phyloP scores from a whole-genome alignment of 2,113 vertebrate species.

The Phalacrocorax pelagicus region DNA sequence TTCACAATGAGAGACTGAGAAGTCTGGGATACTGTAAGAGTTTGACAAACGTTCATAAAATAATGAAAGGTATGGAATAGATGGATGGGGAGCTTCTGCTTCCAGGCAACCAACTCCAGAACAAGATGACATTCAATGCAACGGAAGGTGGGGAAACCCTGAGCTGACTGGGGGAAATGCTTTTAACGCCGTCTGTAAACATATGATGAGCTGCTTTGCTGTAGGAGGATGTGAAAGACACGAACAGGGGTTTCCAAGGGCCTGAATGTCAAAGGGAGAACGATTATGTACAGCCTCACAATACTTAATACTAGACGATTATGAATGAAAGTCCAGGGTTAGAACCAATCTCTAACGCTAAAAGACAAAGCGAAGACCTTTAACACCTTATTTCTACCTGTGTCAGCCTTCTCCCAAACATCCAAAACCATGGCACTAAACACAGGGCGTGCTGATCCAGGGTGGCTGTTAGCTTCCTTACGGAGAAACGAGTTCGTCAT shows the following conservation, averaged over 20 bases:
- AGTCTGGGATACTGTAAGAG: not conserved
- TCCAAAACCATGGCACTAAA: not conserved
- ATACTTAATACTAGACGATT: not conserved
- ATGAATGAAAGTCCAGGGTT: not conserved
- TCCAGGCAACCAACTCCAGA: not conserved
- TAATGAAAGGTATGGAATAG: not conserved
- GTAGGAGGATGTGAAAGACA: not conserved
- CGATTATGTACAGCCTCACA: not conserved
- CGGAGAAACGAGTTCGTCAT: rapidly evolving
- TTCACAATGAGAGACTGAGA: not conserved
- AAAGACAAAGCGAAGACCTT: not conserved
- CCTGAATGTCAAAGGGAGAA: not conserved
- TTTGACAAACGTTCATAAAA: not conserved
- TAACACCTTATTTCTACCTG: not conserved
- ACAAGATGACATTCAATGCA: not conserved
- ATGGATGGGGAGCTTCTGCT: not conserved
- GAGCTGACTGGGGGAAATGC: not conserved
- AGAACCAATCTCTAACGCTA: not conserved
- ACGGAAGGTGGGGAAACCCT: not conserved
- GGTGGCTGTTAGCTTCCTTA: not conserved
- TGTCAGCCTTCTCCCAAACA: not conserved
- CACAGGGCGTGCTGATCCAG: not conserved
- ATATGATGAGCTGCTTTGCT: not conserved
- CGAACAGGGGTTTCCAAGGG: not conserved
- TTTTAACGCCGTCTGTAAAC: not conserved